Base-by-base conservation (phyloP, 2,113 vertebrate species). In the Proterorhinus semilunaris region DNA sequence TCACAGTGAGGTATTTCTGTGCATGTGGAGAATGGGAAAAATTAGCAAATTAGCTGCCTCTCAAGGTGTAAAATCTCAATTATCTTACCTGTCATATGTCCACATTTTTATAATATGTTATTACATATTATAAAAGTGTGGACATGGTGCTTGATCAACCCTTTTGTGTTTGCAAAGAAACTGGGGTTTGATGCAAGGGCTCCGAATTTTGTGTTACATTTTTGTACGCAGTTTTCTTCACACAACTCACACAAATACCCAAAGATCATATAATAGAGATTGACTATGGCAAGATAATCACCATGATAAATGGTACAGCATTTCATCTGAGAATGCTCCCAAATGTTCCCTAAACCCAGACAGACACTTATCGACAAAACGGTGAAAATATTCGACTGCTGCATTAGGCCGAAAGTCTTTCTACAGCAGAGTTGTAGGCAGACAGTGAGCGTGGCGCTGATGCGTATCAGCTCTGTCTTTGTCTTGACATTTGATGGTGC, bases 401-500 rank as follows among this genome's bases (percentile, higher is more conserved):
- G 54, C 49, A 58, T 43, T n/a, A 57, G 73, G 48, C 27, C 16
- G 15, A 27, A 65, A 10, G 55, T 54, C 53, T 52, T 72, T 54
- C 10, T 16, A 44, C 61, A 48, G 15, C 57, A 55, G 15, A 27
- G 5, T 43, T 8, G 36, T 5, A 63, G 69, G 74, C 48, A 72
- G 44, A 63, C 0, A 36, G 17, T 62, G 57, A 49, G 49, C 66
- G 69, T 65, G 42, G 62, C 36, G 27, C 42, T 69, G 80, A 87
- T 74, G 62, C 54, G 62, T 76, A 83, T 71, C 8, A 72, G 79
- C 68, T 69, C 16, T 48, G 17, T 17, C 63, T 86, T 83, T 84
- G 82, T 82, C 76, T 75, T 72, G 16, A 79, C 76, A 82, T 85
- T 81, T 77, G 76, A 75, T 74, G 79, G 78, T 57, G 82, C 68